Evolutionary conservation across 2,113 vertebrate species (phyloP).

Genomic region (Pseudolaguvia tuberculata): DNA sequence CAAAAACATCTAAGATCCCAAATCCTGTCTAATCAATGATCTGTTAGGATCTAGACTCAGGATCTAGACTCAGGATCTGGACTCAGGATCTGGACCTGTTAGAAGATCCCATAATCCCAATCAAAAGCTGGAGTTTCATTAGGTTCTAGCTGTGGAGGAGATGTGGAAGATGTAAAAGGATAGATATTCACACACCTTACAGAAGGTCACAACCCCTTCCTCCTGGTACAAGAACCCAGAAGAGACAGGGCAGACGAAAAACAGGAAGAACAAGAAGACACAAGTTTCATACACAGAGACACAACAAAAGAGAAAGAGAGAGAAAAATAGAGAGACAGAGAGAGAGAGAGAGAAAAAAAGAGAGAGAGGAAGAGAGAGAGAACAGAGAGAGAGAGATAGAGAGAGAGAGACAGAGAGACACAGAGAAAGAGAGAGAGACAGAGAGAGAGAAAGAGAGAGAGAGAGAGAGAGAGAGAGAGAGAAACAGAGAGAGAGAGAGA

Average conservation of each 20-base stretch:
- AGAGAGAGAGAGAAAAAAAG: neutral
- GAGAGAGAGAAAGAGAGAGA: neutral
- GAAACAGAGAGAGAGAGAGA: neutral
- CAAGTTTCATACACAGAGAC: conserved; percentile 31
- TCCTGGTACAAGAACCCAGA: conserved; percentile 86
- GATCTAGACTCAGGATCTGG: too few species aligned
- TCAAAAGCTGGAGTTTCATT: neutral
- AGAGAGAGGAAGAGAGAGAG: too few species aligned
- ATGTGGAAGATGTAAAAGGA: conserved; percentile 13
- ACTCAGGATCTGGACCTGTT: neutral
- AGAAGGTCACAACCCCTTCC: conserved; percentile 95
- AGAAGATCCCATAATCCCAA: neutral
- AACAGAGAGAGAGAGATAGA: too few species aligned
- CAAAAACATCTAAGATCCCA: neutral
- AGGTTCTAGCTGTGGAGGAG: conserved; percentile 25
- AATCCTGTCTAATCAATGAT: neutral
- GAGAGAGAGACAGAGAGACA: too few species aligned
- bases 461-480: neutral
- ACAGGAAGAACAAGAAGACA: conserved; percentile 64
- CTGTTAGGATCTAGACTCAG: too few species aligned
- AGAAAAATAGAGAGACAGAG: neutral
- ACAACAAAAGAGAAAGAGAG: neutral
- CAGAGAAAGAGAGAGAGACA: neutral
- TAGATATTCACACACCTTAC: conserved; percentile 90
- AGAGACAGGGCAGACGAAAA: conserved; percentile 75